Conservation (phyloP, 2,888 invertebrate genomes). For the Zhengitettix transpicula region DNA sequence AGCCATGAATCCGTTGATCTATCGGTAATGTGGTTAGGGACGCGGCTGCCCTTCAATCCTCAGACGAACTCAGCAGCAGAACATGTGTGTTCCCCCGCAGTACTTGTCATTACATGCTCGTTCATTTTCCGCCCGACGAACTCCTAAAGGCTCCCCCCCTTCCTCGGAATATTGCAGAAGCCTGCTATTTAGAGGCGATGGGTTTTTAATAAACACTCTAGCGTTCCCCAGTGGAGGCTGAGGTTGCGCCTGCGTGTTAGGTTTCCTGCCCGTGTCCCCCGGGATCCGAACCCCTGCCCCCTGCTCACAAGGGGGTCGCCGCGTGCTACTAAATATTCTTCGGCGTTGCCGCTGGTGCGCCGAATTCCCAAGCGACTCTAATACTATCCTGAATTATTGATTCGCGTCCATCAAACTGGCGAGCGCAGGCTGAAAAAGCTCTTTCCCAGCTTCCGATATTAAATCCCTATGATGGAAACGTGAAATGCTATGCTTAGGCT, state of each 20-base stretch:
- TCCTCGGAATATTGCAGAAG: not conserved
- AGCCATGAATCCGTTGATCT: too few species aligned
- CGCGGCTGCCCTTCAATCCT: too few species aligned
- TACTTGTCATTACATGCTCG: constrained; percentile 1
- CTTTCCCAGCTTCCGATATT: not conserved
- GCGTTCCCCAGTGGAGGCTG: not conserved
- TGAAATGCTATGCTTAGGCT: constrained; percentile 5
- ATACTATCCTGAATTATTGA: constrained; percentile 12
- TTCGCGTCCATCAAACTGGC: constrained; percentile 11
- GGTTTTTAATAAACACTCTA: constrained; percentile 7
- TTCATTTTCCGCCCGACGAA: constrained; percentile 5
- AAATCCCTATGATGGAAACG: constrained; percentile 8
- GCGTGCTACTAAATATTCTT: constrained; percentile 5
- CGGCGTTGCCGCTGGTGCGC: not conserved
- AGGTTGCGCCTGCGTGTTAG: not conserved
- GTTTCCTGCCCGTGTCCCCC: not conserved
- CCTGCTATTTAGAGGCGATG: not conserved
- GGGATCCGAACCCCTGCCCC: not conserved
- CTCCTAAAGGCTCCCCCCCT: constrained; percentile 1
- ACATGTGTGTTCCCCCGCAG: too few species aligned
- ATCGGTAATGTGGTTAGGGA: too few species aligned
- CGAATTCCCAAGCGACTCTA: constrained; percentile 8
- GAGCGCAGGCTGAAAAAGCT: not conserved
- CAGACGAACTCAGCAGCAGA: too few species aligned
- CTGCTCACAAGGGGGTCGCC: not conserved